Evolutionary conservation across 2,888 invertebrate genomes (phyloP), one percentile per base, ranked within the genome.

Genomic region (Scaeva pyrastri): DNA sequence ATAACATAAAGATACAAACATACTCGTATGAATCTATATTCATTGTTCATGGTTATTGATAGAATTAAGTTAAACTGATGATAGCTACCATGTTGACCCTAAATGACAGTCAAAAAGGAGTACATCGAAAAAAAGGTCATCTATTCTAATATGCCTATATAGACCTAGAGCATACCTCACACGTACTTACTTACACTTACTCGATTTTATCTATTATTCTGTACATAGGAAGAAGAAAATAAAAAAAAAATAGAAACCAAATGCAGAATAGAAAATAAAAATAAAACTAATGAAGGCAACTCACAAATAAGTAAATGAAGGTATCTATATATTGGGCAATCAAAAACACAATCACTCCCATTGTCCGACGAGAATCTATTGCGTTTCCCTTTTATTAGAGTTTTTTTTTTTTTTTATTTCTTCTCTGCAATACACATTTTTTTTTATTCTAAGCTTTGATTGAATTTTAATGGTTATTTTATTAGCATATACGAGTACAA

Each of bases 381-480:
- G 21, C 50, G 73, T 80, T 80, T 74, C 50, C 74, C 41, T 60
- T 74, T 58, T 66, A 23, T 41, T 66, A n/a, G n/a, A 41, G 10
- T 55, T 45, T 21, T 36, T 39, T 31, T 60, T 36, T 36, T 77
- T 56, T 12, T 43, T n/a, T 41, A 10, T 23, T 58, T 39, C 4
- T 31, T 19, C 7, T 48, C 16, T n/a, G n/a, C n/a, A n/a, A n/a
- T 48, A 19, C 19, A 31, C 0, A 19, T 62, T 55, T 12, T 56
- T 39, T 39, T 1, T 60, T 23, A 36, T 64, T 19, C 16, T 64
- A 71, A 68, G 31, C 48, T 80, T 62, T 80, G 60, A 80, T 80
- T 80, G 80, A 80, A 80, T 80, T 74, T 80, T 68, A 80, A 80
- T 80, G 80, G 80, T 36, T 45, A 45, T 80, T 80, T 74, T 74